These are phyloP conservation scores for Oscheius sp. DNA, from an alignment of 2,888 invertebrate species.

Conservation along the genomic window DNA sequence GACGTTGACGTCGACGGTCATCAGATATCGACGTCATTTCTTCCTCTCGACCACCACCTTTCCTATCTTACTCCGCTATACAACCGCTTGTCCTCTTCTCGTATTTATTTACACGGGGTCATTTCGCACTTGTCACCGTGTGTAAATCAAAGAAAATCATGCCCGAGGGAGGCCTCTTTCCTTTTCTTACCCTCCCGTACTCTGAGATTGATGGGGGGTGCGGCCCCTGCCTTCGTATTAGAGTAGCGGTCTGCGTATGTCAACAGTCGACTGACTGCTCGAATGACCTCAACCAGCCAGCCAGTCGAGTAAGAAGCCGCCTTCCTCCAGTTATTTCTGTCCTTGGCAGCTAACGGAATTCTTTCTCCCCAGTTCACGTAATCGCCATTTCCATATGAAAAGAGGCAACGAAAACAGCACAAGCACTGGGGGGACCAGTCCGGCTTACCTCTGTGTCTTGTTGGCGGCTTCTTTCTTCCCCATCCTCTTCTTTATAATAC, in stretches of 20 bases:
- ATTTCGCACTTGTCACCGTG: slow-evolving; percentile 1
- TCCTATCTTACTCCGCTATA: background rate
- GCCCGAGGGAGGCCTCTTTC: background rate
- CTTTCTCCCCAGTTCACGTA: background rate
- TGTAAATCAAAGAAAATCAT: background rate
- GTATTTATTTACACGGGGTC: slow-evolving; percentile 12
- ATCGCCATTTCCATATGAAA: slow-evolving; percentile 25
- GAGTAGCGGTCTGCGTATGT: slow-evolving; percentile 37
- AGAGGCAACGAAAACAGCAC: slow-evolving; percentile 15
- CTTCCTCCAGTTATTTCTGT: background rate
- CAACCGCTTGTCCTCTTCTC: too few relatives aligned
- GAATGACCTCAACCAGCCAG: slow-evolving; percentile 10
- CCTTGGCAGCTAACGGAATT: background rate
- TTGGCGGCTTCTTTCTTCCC: too few relatives aligned
- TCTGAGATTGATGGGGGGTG: slow-evolving; percentile 18
- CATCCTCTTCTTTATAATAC: too few relatives aligned
- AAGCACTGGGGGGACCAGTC: too few relatives aligned
- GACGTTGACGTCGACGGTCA: too few relatives aligned
- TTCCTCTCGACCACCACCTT: background rate
- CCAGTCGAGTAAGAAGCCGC: too few relatives aligned
- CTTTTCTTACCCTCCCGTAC: background rate
- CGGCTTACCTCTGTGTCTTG: too few relatives aligned
- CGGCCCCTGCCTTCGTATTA: slow-evolving; percentile 35
- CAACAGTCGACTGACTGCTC: slow-evolving; percentile 12
- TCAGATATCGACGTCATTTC: too few relatives aligned